These are phyloP conservation scores for Heliconius melpomene DNA, from an alignment of 1,140 invertebrate species.

Conservation along the genomic window DNA sequence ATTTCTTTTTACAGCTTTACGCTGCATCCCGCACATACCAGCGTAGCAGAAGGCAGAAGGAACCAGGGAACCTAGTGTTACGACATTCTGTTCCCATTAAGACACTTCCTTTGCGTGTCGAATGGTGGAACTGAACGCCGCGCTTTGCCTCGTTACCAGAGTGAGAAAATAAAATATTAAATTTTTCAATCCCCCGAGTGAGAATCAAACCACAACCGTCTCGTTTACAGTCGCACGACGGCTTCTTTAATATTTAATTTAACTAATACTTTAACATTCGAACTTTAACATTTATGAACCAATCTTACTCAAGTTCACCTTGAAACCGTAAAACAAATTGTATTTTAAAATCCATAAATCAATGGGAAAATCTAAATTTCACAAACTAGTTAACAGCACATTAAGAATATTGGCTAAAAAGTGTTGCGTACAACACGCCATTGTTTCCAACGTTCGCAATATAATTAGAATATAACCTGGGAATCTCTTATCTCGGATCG, in stretches of 20 bases:
- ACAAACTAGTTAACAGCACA: constrained; percentile 8
- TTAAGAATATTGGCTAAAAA: constrained; percentile 24
- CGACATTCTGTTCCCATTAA: too few species aligned
- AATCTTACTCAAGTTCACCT: neutral
- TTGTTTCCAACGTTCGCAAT: constrained; percentile 26
- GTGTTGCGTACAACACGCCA: constrained; percentile 19
- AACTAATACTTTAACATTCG: too few species aligned
- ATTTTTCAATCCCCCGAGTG: too few species aligned
- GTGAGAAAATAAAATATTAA: too few species aligned
- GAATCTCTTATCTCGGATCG: constrained; percentile 35
- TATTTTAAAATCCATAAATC: neutral
- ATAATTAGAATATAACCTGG: constrained; percentile 33
- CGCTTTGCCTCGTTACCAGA: too few species aligned
- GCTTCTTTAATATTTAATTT: neutral
- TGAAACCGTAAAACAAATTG: neutral
- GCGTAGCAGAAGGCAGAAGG: too few species aligned
- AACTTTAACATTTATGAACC: neutral
- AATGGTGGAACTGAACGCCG: too few species aligned
- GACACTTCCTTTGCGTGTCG: too few species aligned
- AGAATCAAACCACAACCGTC: too few species aligned
- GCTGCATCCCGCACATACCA: too few species aligned
- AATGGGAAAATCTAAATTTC: constrained; percentile 14
- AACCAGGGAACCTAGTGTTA: too few species aligned
- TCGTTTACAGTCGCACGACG: too few species aligned
- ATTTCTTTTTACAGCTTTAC: neutral